These are phyloP conservation scores for Peromyscus aztecus DNA, from an alignment of 2,797 vertebrate genomes.

Conservation along the genomic window DNA sequence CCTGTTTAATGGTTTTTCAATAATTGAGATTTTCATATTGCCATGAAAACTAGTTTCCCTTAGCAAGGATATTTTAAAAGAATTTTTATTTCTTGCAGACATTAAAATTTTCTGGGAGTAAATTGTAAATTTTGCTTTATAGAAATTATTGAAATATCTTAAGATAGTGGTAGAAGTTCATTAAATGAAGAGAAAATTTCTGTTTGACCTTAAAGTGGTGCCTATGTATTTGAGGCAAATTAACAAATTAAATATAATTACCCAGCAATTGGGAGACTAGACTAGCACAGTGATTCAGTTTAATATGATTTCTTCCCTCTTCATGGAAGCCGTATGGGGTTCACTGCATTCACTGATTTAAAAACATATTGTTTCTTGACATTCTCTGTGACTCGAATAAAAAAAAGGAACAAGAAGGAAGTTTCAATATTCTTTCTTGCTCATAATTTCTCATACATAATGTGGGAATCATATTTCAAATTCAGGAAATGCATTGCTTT, in stretches of 20 bases:
- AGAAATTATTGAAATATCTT: slow-evolving; percentile 51
- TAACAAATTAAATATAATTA: slow-evolving; percentile 56
- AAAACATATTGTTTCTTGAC: not conserved
- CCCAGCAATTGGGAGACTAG: not conserved
- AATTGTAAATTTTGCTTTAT: slow-evolving; percentile 33
- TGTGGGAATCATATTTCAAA: not conserved
- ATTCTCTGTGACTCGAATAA: not conserved
- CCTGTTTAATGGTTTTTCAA: slow-evolving; percentile 9
- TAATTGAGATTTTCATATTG: slow-evolving; percentile 27
- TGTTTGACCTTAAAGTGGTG: slow-evolving; percentile 34
- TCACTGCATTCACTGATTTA: not conserved
- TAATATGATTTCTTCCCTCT: not conserved
- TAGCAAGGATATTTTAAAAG: slow-evolving; percentile 12
- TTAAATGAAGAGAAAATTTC: slow-evolving; percentile 57
- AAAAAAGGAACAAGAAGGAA: not conserved
- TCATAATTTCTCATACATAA: not conserved
- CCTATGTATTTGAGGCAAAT: slow-evolving; percentile 29
- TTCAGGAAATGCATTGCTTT: not conserved
- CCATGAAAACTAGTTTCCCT: slow-evolving; percentile 5
- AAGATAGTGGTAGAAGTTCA: not conserved
- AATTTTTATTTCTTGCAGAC: not conserved
- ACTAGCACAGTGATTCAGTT: not conserved
- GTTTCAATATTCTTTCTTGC: not conserved
- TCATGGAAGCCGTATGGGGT: not conserved
- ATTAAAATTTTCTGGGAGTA: not conserved